phyloP scores from a whole-genome alignment of 2,113 vertebrate species.

The Machaerirhynchus nigripectus region DNA sequence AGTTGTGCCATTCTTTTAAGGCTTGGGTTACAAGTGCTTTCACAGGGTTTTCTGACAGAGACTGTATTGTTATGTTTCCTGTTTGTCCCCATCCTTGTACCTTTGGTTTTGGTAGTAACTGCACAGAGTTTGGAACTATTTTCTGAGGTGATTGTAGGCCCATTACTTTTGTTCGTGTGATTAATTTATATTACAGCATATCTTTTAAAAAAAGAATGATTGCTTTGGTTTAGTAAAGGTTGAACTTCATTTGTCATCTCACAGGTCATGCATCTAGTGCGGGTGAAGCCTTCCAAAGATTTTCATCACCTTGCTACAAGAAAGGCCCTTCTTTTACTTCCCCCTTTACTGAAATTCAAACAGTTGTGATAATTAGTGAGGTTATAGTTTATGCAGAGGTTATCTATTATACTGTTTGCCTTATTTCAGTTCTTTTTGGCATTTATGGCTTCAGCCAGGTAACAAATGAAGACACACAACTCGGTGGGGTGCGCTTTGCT shows the following conservation, averaged over 20 bases:
- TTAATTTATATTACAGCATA: not conserved
- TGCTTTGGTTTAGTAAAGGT: not conserved
- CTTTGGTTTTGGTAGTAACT: not conserved
- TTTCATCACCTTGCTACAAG: not conserved
- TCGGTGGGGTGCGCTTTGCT: rapidly evolving
- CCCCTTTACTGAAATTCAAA: not conserved
- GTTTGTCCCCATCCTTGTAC: not conserved
- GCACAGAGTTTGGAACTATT: not conserved
- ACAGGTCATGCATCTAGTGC: not conserved
- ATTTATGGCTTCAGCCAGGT: not conserved
- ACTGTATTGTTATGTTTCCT: not conserved
- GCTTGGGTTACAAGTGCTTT: not conserved
- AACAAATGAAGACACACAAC: not conserved
- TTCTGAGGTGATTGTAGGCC: not conserved
- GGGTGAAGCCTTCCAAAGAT: not conserved
- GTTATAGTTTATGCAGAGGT: not conserved
- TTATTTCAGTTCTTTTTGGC: not conserved
- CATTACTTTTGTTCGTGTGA: not conserved
- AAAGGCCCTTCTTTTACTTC: not conserved
- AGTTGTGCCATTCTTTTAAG: not conserved
- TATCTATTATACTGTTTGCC: not conserved
- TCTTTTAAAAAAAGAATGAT: not conserved
- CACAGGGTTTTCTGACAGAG: not conserved
- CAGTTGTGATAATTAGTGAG: not conserved
- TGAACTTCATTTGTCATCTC: not conserved